Percentiles rank a stretch among this genome's conserved stretches.
Evolutionary conservation across 1,140 invertebrate genomes (phyloP).

Genomic region (Lepidurus apus): DNA sequence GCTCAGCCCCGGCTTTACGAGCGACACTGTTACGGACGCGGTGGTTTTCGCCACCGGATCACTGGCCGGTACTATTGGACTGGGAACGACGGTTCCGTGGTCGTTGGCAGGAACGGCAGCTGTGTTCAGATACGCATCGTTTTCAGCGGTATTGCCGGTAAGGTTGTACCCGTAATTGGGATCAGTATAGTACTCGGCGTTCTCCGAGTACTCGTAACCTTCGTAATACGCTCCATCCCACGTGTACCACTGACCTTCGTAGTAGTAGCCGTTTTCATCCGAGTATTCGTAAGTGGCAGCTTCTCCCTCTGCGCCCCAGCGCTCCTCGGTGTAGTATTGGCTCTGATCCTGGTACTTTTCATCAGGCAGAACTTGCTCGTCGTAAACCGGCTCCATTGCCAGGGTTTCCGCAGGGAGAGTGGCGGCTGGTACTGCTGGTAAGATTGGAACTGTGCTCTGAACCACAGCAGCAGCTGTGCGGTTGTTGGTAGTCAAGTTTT

Average conservation of each 20-base stretch:
- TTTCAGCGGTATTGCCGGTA: neutral
- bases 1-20: neutral
- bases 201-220: conserved; percentile 37
- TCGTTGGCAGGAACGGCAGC: neutral
- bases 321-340: conserved; percentile 36
- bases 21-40: neutral
- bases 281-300: conserved; percentile 36
- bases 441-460: neutral
- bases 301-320: conserved; percentile 34
- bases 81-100: neutral
- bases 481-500: conserved; percentile 48
- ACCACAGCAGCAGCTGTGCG: neutral
- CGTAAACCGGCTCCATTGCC: neutral
- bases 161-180: neutral
- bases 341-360: conserved; percentile 11
- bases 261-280: conserved; percentile 36
- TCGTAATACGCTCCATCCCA: conserved; percentile 39
- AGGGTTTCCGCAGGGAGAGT: neutral
- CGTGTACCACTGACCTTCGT: conserved; percentile 36
- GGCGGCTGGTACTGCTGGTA: no score
- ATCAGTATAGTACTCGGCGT: neutral
- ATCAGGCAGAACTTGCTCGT: neutral
- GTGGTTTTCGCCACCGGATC: neutral
- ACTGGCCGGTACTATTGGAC: neutral
- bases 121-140: neutral